Evolutionary conservation across 2,113 vertebrate genomes (phyloP).

Genomic region (Calyptommatus sinebrachiatus): DNA sequence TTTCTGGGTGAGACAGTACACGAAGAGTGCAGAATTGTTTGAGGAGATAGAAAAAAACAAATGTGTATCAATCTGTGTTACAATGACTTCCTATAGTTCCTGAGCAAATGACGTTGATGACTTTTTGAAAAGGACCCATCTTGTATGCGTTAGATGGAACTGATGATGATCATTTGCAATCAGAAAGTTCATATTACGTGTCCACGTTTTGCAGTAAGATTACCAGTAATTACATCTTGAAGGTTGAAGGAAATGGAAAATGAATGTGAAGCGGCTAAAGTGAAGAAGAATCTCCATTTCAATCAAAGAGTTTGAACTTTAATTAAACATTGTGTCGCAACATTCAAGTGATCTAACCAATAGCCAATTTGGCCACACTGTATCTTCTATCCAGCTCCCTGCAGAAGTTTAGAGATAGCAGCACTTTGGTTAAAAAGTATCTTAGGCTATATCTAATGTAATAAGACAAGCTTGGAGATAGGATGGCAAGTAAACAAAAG

Average conservation of each 20-base stretch:
- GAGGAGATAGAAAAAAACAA: neutral
- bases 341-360: no score
- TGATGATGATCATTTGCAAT: neutral
- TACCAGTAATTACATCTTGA: neutral
- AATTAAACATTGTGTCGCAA: no score
- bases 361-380: no score
- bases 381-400: no score
- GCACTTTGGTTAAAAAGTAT: no score
- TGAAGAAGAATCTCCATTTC: neutral
- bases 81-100: no score
- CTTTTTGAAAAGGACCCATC: neutral
- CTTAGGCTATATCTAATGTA: no score
- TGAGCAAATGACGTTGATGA: neutral
- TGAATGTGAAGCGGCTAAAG: no score
- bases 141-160: neutral
- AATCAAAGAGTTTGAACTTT: neutral
- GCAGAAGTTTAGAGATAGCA: no score
- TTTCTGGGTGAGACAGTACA: no score
- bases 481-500: no score
- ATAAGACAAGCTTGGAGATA: no score
- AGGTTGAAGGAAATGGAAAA: neutral
- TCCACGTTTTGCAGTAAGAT: neutral
- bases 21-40: neutral
- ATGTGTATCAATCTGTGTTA: neutral
- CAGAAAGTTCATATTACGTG: neutral